Conservation (phyloP, 2,888 invertebrate species). For the Psococerastis gibbosa region DNA sequence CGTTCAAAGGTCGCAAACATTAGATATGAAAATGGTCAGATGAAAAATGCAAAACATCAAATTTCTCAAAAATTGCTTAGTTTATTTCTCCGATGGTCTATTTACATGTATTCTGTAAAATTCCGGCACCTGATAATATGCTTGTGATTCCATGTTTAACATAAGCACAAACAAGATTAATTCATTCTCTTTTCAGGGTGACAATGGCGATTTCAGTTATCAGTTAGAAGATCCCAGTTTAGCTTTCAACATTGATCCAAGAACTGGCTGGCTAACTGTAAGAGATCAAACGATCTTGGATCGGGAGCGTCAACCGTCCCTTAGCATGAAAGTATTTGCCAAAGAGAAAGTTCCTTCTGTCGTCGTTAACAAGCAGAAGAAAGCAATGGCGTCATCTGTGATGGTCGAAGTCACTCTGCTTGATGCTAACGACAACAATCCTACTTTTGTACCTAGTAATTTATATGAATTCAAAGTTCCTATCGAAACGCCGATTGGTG, state of each 20-base stretch:
- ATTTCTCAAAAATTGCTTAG: constrained; percentile 8
- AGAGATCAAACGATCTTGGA: constrained; percentile 53
- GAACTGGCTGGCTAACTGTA: constrained; percentile 73
- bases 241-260: constrained; percentile 61
- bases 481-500: constrained; percentile 44
- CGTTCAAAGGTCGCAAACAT: no score
- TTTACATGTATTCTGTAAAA: no score
- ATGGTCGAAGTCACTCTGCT: constrained; percentile 62
- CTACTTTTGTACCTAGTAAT: constrained; percentile 66
- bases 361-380: constrained; percentile 32
- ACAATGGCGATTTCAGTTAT: constrained; percentile 68
- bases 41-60: no score
- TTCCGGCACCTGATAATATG: no score
- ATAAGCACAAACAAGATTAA: background rate
- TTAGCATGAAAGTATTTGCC: constrained; percentile 59
- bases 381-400: constrained; percentile 33
- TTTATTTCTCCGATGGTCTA: no score
- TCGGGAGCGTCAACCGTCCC: constrained; percentile 50
- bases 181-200: constrained; percentile 30
- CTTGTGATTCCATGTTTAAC: no score
- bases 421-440: constrained; percentile 85
- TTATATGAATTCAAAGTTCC: constrained; percentile 55
- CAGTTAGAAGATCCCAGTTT: constrained; percentile 51
- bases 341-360: constrained; percentile 55
- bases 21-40: no score